phyloP scores from a whole-genome alignment of 1,140 invertebrate species.

The Eumeta japonica region DNA sequence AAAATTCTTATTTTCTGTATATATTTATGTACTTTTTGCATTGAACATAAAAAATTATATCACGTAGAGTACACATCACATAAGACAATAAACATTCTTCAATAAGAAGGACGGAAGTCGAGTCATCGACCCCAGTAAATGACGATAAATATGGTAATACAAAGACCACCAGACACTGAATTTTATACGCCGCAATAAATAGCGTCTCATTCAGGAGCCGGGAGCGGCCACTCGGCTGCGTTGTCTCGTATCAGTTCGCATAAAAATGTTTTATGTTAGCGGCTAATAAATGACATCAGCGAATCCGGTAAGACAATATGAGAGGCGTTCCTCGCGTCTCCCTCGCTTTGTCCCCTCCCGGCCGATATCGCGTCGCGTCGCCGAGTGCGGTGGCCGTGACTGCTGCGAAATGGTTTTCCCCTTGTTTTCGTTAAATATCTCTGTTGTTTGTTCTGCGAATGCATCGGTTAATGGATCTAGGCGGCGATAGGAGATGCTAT shows the following conservation, averaged over 20 bases:
- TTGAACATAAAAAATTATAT: no score
- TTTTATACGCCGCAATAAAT: conserved; percentile 47
- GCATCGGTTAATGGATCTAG: conserved; percentile 38
- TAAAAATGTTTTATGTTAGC: conserved; percentile 59
- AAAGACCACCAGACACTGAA: conserved; percentile 10
- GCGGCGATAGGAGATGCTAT: conserved; percentile 10
- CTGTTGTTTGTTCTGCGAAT: conserved; percentile 34
- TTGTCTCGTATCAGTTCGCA: conserved; percentile 43
- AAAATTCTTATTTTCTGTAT: no score
- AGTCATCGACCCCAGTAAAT: no score
- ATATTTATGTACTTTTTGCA: no score
- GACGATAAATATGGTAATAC: not conserved
- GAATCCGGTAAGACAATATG: conserved; percentile 55
- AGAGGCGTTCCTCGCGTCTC: conserved; percentile 42
- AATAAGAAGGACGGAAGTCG: no score
- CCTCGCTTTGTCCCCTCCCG: conserved; percentile 38
- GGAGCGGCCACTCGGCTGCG: conserved; percentile 28
- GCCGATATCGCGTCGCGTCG: conserved; percentile 49
- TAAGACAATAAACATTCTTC: no score
- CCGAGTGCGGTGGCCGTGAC: conserved; percentile 34
- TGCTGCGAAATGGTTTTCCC: conserved; percentile 32
- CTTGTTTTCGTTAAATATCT: conserved; percentile 38
- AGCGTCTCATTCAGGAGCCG: conserved; percentile 30
- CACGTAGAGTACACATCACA: no score
- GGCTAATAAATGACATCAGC: conserved; percentile 58